A percentile compares a stretch with the other conserved stretches of the same genome.
Evolutionary conservation across 2,113 vertebrate species (phyloP).

Genomic region (Amia ocellicauda): DNA sequence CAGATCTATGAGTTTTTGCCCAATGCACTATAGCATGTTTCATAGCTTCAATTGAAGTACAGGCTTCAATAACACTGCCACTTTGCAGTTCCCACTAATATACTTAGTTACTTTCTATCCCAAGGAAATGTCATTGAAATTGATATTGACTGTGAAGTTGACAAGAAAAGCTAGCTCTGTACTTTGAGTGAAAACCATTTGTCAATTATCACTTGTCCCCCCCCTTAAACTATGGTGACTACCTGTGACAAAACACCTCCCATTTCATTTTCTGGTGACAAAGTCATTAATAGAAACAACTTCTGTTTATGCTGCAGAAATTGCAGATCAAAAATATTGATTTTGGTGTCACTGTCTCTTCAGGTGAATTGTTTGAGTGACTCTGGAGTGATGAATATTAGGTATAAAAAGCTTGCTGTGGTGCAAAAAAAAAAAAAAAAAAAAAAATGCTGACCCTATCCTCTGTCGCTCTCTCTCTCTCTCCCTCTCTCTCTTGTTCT

Average conservation of each 20-base stretch:
- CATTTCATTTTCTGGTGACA: slow-evolving; percentile 51
- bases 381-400: slow-evolving; percentile 80
- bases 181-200: slow-evolving; percentile 74
- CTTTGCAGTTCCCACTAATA: background rate
- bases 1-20: too few species aligned
- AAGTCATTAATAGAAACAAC: slow-evolving; percentile 62
- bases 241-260: slow-evolving; percentile 39
- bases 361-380: slow-evolving; percentile 84
- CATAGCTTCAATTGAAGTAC: background rate
- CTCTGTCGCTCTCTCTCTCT: background rate
- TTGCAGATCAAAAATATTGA: slow-evolving; percentile 76
- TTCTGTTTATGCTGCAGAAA: slow-evolving; percentile 84
- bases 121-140: slow-evolving; percentile 73
- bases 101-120: background rate
- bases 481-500: background rate
- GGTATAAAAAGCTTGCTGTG: slow-evolving; percentile 63
- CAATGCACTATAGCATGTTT: background rate
- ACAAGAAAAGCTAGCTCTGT: slow-evolving; percentile 68
- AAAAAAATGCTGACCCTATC: slow-evolving; percentile 75
- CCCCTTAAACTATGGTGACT: slow-evolving; percentile 41
- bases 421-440: slow-evolving; percentile 41
- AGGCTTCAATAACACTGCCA: background rate
- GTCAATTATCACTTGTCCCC: slow-evolving; percentile 64
- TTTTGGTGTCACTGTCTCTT: slow-evolving; percentile 73
- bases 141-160: slow-evolving; percentile 65